These are phyloP conservation scores for Spicauda simplicius DNA, from an alignment of 2,888 invertebrate species.

Conservation along the genomic window DNA sequence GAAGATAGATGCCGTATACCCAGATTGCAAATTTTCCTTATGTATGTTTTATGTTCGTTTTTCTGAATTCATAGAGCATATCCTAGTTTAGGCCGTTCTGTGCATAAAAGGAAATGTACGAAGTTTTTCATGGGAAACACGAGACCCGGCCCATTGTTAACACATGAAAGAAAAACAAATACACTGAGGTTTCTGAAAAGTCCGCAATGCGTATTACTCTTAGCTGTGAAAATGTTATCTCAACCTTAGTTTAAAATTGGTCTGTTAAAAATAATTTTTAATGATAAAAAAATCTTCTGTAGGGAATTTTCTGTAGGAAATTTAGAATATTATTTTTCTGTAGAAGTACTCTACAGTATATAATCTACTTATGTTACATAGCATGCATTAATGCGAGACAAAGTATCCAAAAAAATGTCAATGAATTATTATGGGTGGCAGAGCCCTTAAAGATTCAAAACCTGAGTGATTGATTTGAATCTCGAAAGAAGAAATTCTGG, in stretches of 20 bases:
- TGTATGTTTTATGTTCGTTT: not conserved
- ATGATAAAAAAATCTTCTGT: no score
- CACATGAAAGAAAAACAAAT: constrained; percentile 33
- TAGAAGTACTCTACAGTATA: no score
- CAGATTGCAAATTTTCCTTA: not conserved
- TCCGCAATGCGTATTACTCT: constrained; percentile 31
- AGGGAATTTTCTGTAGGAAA: no score
- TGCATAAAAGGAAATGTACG: constrained; percentile 27
- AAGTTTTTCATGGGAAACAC: constrained; percentile 32
- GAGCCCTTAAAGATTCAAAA: no score
- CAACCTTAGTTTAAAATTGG: constrained; percentile 3
- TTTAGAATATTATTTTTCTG: no score
- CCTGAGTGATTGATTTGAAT: no score
- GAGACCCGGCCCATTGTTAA: constrained; percentile 22
- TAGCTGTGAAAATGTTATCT: constrained; percentile 10
- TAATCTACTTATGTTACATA: no score
- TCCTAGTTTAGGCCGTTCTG: constrained; percentile 12
- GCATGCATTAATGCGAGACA: no score
- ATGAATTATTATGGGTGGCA: no score
- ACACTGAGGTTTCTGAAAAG: constrained; percentile 32
- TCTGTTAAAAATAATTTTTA: not conserved
- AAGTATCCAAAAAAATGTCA: no score
- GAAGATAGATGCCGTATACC: not conserved
- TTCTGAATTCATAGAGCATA: not conserved
- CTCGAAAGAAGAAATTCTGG: no score